Base-by-base conservation (phyloP, 2,113 vertebrate species). In the Nyctereutes procyonoides region DNA sequence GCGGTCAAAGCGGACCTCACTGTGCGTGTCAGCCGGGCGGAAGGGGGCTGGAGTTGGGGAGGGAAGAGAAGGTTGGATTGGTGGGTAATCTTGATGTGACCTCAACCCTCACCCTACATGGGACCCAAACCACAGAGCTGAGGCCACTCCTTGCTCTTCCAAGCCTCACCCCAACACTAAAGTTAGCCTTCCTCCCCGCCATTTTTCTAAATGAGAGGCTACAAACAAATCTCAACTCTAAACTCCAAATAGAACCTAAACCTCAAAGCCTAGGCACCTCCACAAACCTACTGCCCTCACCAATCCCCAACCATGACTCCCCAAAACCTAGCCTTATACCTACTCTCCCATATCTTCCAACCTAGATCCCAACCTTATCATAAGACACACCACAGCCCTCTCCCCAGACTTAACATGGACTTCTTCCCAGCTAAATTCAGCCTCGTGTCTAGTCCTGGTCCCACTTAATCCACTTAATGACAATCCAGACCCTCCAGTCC, bases 1-100 rank as follows among this genome's bases (percentile, higher is more conserved):
- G 10, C 98, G 98, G 98, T 99, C 99, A 30, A 99, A 99, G 48
- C 99, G 99, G 79, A 99, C 99, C 0, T 99, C 97, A 2, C 99
- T 99, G 15, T 99, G 98, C 0, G 99, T 99, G 97, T 99, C 99
- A 0, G 98, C 98, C 5, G 99, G 99, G 91, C 99, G 99, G 98
- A 99, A 99, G 0, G 99, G 99, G 97, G 99, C 99, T 99, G 98
- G 53, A 63, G 48, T 10, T 4, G 43, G 95, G 62, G 62, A 97
- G 95, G 96, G 93, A 51, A 88, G 48, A 77, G 30, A 82, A 22
- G n/a, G 55, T 60, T 20, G 69, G 22, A 43, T 19, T 3, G 65
- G 79, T 65, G 63, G 43, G n/a, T 71, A 53, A 38, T 53, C 77
- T 58, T 30, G 65, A 86, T 8, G 62, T 85, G 92, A 38, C 69